A percentile compares a stretch with the other conserved stretches of the same genome.
These are phyloP conservation scores for Bryconaethiops microstoma DNA, from an alignment of 2,797 vertebrate species.

Conservation along the genomic window DNA sequence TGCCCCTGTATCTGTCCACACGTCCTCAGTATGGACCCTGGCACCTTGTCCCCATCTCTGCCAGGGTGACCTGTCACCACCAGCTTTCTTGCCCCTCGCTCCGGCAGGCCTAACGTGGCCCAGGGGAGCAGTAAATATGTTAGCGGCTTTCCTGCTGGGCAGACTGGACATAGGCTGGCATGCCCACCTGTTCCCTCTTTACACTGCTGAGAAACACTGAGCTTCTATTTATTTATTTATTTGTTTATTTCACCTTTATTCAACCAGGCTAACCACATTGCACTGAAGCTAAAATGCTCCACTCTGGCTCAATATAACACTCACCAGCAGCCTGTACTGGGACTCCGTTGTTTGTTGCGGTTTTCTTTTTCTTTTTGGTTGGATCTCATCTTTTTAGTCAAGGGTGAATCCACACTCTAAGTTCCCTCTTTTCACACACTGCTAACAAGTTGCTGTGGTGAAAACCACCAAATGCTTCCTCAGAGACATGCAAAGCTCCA, in stretches of 20 bases:
- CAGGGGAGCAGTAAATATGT: slow-evolving; percentile 80
- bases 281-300: too few relatives aligned
- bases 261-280: background rate
- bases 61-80: slow-evolving; percentile 80
- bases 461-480: too few relatives aligned
- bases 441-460: too few relatives aligned
- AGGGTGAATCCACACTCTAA: too few relatives aligned
- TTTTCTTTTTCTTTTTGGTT: too few relatives aligned
- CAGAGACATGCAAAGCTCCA: too few relatives aligned
- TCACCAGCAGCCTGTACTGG: too few relatives aligned
- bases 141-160: slow-evolving; percentile 68
- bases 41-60: slow-evolving; percentile 59
- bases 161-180: slow-evolving; percentile 63
- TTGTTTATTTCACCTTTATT: background rate
- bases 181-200: slow-evolving; percentile 72
- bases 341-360: too few relatives aligned
- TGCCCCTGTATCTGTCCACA: slow-evolving; percentile 58
- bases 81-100: slow-evolving; percentile 64
- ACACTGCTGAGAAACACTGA: slow-evolving; percentile 6
- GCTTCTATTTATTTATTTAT: background rate
- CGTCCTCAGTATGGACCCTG: slow-evolving; percentile 54
- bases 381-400: too few relatives aligned
- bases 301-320: too few relatives aligned
- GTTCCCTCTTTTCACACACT: too few relatives aligned
- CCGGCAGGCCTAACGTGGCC: slow-evolving; percentile 62